Percentiles rank a stretch among this genome's conserved stretches.
phyloP scores from a whole-genome alignment of 2,797 vertebrate genomes.

The Heteromormyrus szaboi region DNA sequence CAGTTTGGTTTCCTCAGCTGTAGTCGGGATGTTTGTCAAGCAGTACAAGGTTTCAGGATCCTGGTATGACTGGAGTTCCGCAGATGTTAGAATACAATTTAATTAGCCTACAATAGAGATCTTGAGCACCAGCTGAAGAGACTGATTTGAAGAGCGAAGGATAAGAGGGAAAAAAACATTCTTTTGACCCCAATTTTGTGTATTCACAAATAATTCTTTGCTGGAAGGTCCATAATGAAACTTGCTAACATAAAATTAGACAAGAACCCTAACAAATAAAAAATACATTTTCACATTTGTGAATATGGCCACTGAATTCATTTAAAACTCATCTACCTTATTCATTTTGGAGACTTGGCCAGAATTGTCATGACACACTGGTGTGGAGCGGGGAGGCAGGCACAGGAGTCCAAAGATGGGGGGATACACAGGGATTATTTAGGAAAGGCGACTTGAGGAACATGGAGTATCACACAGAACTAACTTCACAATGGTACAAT shows the following conservation, averaged over 20 bases:
- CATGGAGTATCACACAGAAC: neutral
- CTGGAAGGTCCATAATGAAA: neutral
- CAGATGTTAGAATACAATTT: neutral
- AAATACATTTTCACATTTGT: neutral
- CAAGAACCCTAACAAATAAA: neutral
- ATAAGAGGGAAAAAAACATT: neutral
- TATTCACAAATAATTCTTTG: neutral
- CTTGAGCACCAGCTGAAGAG: neutral
- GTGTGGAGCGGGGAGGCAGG: too few relatives aligned
- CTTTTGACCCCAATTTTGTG: neutral
- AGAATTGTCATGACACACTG: neutral
- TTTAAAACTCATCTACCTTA: neutral
- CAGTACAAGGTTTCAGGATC: neutral
- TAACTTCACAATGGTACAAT: neutral
- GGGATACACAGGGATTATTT: neutral
- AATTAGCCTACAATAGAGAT: neutral
- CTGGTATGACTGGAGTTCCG: neutral
- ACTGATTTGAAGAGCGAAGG: neutral
- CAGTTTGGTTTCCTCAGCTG: neutral
- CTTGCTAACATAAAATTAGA: neutral
- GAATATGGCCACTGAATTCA: neutral
- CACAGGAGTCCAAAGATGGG: too few relatives aligned
- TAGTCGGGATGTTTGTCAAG: neutral
- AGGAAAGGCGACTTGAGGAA: neutral
- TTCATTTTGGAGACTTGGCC: neutral